Conservation (phyloP, 2,888 invertebrate genomes). For the Spatulosminthurus flaviceps region DNA sequence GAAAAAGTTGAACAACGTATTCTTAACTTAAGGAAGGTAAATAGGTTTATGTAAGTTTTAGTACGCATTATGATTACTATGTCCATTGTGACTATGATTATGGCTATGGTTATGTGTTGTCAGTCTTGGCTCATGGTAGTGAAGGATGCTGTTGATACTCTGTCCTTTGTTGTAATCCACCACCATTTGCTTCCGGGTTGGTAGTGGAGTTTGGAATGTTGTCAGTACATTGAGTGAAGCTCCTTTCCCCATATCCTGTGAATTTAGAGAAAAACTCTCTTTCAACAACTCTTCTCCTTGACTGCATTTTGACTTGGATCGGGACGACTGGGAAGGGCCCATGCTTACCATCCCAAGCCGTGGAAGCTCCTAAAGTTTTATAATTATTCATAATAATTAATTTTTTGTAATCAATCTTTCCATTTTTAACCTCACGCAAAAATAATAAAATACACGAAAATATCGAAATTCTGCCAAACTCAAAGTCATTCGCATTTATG, state of each 20-base stretch:
- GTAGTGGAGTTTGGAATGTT: constrained; percentile 63
- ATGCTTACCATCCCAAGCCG: constrained; percentile 32
- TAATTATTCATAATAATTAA: no score
- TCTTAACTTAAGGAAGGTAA: background rate
- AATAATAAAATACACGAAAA: background rate
- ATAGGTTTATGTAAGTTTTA: constrained; percentile 33
- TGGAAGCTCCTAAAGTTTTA: constrained; percentile 40
- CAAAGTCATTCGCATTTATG: no score
- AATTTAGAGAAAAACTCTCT: constrained; percentile 38
- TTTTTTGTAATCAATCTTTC: no score
- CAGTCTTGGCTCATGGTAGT: constrained; percentile 62
- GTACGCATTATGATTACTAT: constrained; percentile 58
- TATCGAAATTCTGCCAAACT: no score
- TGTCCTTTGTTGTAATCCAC: constrained; percentile 60
- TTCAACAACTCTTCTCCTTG: constrained; percentile 34
- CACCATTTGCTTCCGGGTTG: constrained; percentile 60
- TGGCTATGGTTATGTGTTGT: constrained; percentile 53
- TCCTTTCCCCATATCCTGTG: constrained; percentile 57
- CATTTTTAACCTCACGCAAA: no score
- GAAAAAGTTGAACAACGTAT: no score
- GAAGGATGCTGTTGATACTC: constrained; percentile 60
- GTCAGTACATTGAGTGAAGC: constrained; percentile 60
- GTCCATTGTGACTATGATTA: constrained; percentile 50
- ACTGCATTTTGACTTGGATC: constrained; percentile 18
- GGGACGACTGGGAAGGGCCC: constrained; percentile 37